Conservation (phyloP, 2,888 invertebrate genomes). For the Lordiphosa fenestrarum region DNA sequence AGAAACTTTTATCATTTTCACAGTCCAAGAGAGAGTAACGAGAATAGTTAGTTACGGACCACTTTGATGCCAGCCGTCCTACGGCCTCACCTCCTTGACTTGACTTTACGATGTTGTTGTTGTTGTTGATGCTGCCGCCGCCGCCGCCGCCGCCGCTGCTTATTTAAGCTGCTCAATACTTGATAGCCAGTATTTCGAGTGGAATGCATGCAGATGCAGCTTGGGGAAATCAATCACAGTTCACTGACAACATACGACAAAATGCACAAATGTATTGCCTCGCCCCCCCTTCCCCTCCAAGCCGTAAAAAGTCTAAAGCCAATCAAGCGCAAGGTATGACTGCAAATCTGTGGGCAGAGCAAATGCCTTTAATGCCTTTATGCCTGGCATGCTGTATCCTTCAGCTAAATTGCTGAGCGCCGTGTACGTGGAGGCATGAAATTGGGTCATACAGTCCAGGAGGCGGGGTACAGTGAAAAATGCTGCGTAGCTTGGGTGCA, state of each 20-base stretch:
- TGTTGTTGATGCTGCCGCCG: too few relatives aligned
- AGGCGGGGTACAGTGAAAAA: slow-evolving; percentile 8
- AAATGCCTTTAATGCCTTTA: slow-evolving; percentile 68
- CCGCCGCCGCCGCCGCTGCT: too few relatives aligned
- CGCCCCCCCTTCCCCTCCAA: slow-evolving; percentile 11
- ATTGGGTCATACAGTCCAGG: slow-evolving; percentile 55
- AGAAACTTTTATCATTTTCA: slow-evolving; percentile 59
- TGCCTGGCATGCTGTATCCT: slow-evolving; percentile 38
- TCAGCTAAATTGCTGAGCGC: slow-evolving; percentile 48
- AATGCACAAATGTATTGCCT: slow-evolving; percentile 25
- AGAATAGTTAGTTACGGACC: slow-evolving; percentile 1
- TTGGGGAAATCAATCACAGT: slow-evolving; percentile 57
- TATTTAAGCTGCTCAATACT: too few relatives aligned
- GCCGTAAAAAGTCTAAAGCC: slow-evolving; percentile 44
- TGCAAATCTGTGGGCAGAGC: slow-evolving; percentile 60
- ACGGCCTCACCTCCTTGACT: too few relatives aligned
- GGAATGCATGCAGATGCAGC: slow-evolving; percentile 5
- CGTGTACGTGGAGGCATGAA: slow-evolving; percentile 57
- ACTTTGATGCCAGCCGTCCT: slow-evolving; percentile 11
- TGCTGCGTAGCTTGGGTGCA: slow-evolving; percentile 12
- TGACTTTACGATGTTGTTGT: too few relatives aligned
- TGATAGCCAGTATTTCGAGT: not conserved
- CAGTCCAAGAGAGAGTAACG: slow-evolving; percentile 26
- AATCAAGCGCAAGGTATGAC: slow-evolving; percentile 66
- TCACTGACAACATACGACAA: slow-evolving; percentile 42